A percentile compares a stretch with the other conserved stretches of the same genome.
These are phyloP conservation scores for Hemiscyllium ocellatum DNA, from an alignment of 2,113 vertebrate genomes.

Conservation along the genomic window DNA sequence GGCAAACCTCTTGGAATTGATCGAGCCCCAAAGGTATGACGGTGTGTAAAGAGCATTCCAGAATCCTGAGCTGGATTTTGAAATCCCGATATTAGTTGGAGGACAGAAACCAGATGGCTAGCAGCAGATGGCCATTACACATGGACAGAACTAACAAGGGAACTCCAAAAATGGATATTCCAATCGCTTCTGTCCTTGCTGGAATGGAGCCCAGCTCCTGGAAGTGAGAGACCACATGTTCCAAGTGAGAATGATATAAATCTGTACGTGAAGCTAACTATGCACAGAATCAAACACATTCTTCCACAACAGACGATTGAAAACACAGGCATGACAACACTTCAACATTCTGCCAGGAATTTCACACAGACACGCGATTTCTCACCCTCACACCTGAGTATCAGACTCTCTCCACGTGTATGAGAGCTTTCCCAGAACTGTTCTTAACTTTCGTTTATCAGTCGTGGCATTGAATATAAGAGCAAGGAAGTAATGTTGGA, in stretches of 20 bases:
- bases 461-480: too few species aligned
- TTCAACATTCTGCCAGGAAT: not conserved
- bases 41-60: not conserved
- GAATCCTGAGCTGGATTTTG: not conserved
- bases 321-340: not conserved
- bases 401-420: too few species aligned
- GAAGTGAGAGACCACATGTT: slow-evolving; percentile 24
- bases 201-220: slow-evolving; percentile 32
- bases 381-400: not conserved
- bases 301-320: too few species aligned
- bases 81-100: not conserved
- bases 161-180: slow-evolving; percentile 19
- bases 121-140: not conserved
- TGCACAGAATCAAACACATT: not conserved
- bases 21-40: not conserved
- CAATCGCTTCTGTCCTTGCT: slow-evolving; percentile 1
- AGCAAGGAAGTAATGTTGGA: too few species aligned
- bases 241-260: not conserved
- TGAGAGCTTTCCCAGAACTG: not conserved
- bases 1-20: not conserved
- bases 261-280: not conserved
- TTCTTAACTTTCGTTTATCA: not conserved
- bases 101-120: not conserved
- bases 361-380: not conserved
- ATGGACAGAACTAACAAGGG: not conserved